These are phyloP conservation scores for Eurypyga helias DNA, from an alignment of 2,113 vertebrate species.

Conservation along the genomic window DNA sequence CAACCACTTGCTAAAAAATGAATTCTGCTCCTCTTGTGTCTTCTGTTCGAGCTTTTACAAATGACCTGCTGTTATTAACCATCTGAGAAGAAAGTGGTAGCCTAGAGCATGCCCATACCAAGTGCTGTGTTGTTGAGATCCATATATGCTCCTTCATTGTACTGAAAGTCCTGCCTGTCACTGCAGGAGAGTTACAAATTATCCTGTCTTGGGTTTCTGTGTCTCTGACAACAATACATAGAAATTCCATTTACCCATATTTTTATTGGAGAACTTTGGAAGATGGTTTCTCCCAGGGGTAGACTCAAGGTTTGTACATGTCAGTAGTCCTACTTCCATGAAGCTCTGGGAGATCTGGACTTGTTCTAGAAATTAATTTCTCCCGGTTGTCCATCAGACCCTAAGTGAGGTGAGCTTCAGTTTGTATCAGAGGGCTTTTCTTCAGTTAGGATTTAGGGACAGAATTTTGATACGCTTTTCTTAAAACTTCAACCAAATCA, in stretches of 20 bases:
- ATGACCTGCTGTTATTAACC: neutral
- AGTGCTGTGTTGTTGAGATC: rapidly evolving
- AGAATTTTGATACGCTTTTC: neutral
- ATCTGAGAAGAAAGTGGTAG: neutral
- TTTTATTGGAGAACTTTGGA: neutral
- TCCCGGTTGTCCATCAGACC: neutral
- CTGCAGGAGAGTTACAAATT: neutral
- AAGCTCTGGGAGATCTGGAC: neutral
- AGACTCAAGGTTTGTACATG: neutral
- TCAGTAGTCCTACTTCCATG: neutral
- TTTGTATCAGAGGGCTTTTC: neutral
- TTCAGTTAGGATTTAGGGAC: neutral
- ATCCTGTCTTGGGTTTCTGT: neutral
- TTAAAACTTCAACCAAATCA: too few species aligned
- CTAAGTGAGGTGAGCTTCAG: neutral
- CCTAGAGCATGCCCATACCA: neutral
- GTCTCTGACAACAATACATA: neutral
- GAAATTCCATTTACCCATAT: neutral
- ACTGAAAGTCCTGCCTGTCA: neutral
- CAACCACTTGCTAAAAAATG: neutral
- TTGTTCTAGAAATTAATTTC: neutral
- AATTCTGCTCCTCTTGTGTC: neutral
- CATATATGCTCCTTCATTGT: rapidly evolving
- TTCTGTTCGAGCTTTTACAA: neutral
- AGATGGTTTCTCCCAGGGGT: neutral